Evolutionary conservation across 2,888 invertebrate genomes (phyloP).

Genomic region (Coremacera marginata): DNA sequence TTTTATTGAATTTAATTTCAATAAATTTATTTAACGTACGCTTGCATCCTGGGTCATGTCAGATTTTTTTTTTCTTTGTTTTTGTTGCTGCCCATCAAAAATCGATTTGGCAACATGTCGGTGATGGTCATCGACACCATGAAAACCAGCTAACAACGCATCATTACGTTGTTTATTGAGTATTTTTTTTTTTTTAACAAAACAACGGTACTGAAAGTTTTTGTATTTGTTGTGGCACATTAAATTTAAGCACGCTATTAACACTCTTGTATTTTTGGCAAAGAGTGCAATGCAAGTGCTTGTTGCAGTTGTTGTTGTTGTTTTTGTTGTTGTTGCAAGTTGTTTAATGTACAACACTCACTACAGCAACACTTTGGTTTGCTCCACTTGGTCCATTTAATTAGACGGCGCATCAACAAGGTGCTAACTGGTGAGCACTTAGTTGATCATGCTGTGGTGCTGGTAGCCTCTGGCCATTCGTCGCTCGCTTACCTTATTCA

Average conservation of each 20-base stretch:
- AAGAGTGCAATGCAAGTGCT: neutral
- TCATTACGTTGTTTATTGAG: neutral
- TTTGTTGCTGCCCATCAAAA: neutral
- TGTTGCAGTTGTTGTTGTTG: neutral
- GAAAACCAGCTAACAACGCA: neutral
- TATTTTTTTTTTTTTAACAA: neutral
- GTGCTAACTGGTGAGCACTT: conserved; percentile 66
- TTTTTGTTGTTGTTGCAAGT: neutral
- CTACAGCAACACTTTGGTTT: conserved; percentile 12
- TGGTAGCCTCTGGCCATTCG: neutral
- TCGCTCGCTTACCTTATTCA: too few relatives aligned
- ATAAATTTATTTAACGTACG: too few relatives aligned
- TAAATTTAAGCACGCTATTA: conserved; percentile 35
- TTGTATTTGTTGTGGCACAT: conserved; percentile 20
- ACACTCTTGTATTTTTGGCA: conserved; percentile 28
- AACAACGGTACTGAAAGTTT: neutral
- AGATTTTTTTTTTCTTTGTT: too few relatives aligned
- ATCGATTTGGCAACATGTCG: neutral
- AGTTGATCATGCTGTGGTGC: conserved; percentile 42
- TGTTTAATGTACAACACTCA: neutral
- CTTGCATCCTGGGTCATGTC: too few relatives aligned
- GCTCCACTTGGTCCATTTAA: conserved; percentile 53
- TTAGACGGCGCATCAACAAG: conserved; percentile 67
- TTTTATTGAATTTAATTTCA: too few relatives aligned
- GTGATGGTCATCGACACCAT: neutral